Evolutionary conservation across 1,140 invertebrate genomes (phyloP).

Genomic region (Helicoverpa zea): DNA sequence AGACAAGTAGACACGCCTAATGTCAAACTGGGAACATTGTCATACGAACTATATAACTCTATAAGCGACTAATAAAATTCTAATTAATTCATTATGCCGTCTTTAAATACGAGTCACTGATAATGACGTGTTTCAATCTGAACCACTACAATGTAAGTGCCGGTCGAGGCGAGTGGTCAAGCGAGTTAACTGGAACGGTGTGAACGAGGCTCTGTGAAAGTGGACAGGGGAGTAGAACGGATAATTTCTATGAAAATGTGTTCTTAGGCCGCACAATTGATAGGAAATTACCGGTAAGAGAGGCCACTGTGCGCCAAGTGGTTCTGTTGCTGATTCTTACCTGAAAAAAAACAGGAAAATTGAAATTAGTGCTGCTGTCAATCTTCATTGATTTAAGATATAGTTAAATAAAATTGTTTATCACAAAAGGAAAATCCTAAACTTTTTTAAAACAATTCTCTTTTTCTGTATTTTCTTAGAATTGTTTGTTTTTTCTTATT

Average conservation of each 20-base stretch:
- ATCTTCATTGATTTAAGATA: not conserved
- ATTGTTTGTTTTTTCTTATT: too few species aligned
- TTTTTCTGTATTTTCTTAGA: not conserved
- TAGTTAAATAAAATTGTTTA: not conserved
- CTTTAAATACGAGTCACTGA: conserved; percentile 44
- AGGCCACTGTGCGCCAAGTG: not conserved
- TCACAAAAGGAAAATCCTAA: not conserved
- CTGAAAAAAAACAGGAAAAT: conserved; percentile 19
- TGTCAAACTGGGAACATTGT: conserved; percentile 32
- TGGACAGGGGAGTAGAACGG: conserved; percentile 53
- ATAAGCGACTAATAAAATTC: conserved; percentile 38
- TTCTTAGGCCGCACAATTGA: conserved; percentile 61
- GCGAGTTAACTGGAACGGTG: conserved; percentile 47
- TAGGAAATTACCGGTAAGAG: conserved; percentile 59
- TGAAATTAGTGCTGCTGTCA: not conserved
- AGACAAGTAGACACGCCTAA: conserved; percentile 10
- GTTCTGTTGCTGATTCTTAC: conserved; percentile 27
- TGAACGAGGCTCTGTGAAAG: conserved; percentile 62
- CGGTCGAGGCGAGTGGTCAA: conserved; percentile 51
- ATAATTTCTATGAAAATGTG: conserved; percentile 69
- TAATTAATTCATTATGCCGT: conserved; percentile 47
- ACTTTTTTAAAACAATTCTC: not conserved
- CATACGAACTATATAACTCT: conserved; percentile 30
- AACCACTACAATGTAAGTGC: conserved; percentile 45
- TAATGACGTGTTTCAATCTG: conserved; percentile 42